phyloP scores from a whole-genome alignment of 2,113 vertebrate genomes.

The Hippoglossus stenolepis region DNA sequence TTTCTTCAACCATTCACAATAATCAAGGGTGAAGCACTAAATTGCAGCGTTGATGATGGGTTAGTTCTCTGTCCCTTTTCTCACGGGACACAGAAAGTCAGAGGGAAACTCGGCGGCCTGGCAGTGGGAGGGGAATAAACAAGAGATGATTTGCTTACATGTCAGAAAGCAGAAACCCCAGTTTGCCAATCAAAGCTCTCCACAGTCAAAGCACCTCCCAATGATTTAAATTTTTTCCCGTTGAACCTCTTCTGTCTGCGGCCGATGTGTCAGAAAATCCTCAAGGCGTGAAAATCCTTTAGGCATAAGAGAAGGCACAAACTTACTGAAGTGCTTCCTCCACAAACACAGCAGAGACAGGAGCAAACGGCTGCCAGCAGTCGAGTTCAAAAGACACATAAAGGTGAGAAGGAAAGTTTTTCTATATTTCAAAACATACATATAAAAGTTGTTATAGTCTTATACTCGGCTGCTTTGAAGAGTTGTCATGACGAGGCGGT shows the following conservation, averaged over 20 bases:
- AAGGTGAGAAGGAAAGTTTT: too few species aligned
- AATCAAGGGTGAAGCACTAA: background rate
- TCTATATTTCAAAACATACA: too few species aligned
- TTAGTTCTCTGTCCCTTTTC: background rate
- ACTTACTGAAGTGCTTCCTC: too few species aligned
- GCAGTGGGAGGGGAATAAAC: conserved; percentile 9
- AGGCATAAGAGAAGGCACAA: too few species aligned
- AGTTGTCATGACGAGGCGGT: too few species aligned
- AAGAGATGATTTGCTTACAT: background rate
- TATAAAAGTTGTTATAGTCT: too few species aligned
- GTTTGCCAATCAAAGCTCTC: background rate
- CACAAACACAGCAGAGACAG: too few species aligned
- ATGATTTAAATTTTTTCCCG: background rate
- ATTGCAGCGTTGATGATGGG: background rate
- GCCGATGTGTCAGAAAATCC: conserved; percentile 1
- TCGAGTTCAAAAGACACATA: too few species aligned
- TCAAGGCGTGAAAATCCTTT: background rate
- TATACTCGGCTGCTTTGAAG: too few species aligned
- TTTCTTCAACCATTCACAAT: background rate
- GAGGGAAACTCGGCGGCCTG: background rate
- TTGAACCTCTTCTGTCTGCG: background rate
- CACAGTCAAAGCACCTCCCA: background rate
- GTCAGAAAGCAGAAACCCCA: conserved; percentile 23
- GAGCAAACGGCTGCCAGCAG: too few species aligned
- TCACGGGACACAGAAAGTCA: too few species aligned